Base-by-base conservation (phyloP, 2,113 vertebrate genomes). In the Brachyistius frenatus region DNA sequence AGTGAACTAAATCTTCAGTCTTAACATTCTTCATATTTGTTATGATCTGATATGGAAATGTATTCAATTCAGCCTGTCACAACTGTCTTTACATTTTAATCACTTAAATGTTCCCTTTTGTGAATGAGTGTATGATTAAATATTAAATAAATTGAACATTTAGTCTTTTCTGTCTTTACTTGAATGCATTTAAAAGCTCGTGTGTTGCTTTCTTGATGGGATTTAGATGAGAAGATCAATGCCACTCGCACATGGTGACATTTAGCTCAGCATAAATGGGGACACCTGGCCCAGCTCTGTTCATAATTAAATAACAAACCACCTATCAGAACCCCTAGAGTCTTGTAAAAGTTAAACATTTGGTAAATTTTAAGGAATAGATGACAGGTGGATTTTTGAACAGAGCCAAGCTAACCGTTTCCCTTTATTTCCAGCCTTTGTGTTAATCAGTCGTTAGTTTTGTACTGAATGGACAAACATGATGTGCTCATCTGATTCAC, bases 1-100 rank as follows among this genome's bases (percentile, higher is more conserved):
- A 85, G 70, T 55, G 88, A 92, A 57, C 61, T 91, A 2, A 86
- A 83, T 7, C 16, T 63, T 37, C 9, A 85, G 47, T 81, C 86
- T 49, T 83, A 83, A 73, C 0, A n/a, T 32, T 58, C 16, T 7
- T 76, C 9, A 36, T 11, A 32, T 30, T 62, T 15, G 5, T 63
- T 39, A 23, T 32, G n/a, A 5, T 63, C 11, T 64, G 5, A 57
- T 41, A 5, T 23, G 5, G 7, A 46, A 47, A 80, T 55, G 15
- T 41, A 33, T 23, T 32, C 3, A 31, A 32, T 30, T 65, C 0
- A 39, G 49, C n/a, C 33, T 44, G 41, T 44, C 10, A 13, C 10
- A 8, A 10, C 69, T 46, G 10, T 36, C 37, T 37, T 23, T 4
- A 0, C 6, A 8, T 57, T 55, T 35, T 8, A 62, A 37, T 66